These are phyloP conservation scores for Lycaon pictus DNA, from an alignment of 2,113 vertebrate genomes.

Conservation along the genomic window DNA sequence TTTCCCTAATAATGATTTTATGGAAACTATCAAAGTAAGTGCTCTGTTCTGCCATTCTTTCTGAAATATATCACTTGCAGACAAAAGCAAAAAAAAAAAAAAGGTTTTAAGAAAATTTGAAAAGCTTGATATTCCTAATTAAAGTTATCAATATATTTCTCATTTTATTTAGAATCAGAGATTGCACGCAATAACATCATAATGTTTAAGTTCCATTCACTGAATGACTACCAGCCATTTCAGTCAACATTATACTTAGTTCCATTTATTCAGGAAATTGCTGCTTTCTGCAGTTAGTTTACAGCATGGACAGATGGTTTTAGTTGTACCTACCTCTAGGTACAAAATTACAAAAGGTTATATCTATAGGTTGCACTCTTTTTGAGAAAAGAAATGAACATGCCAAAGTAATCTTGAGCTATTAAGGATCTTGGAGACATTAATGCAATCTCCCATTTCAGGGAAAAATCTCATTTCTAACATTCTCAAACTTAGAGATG, in stretches of 20 bases:
- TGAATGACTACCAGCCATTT: neutral
- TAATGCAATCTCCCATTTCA: neutral
- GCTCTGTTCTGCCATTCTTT: neutral
- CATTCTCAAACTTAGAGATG: neutral
- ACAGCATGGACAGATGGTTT: neutral
- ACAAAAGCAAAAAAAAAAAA: constrained; percentile 24
- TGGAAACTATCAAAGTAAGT: neutral
- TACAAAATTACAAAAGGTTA: neutral
- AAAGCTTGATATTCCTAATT: neutral
- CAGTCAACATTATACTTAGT: neutral
- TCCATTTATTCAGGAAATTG: neutral
- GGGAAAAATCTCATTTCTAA: neutral
- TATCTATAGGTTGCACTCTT: neutral
- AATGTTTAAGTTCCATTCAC: neutral
- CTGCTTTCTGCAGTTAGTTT: neutral
- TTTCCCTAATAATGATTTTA: constrained; percentile 26
- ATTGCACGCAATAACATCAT: neutral
- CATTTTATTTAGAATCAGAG: constrained; percentile 16
- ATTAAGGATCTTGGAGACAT: neutral
- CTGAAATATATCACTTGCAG: neutral
- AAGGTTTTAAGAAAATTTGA: neutral
- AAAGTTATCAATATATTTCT: neutral
- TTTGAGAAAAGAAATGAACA: neutral
- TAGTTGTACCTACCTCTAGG: neutral
- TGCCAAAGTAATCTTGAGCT: neutral